phyloP scores from a whole-genome alignment of 2,113 vertebrate genomes.

The Corvus moneduloides region DNA sequence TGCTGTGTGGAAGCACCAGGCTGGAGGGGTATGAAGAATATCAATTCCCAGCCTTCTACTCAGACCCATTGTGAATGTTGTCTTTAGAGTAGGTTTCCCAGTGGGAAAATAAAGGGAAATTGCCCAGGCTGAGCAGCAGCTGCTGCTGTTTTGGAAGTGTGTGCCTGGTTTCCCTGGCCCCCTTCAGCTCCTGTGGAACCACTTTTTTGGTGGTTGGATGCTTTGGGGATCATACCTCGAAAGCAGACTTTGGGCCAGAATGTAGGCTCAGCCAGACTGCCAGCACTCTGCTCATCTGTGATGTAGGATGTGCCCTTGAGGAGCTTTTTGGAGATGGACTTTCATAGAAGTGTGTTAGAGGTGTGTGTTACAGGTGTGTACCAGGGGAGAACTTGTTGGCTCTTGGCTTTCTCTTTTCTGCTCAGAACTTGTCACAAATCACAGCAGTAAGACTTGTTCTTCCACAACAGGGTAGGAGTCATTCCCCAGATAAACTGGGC shows the following conservation, averaged over 20 bases:
- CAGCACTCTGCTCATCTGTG: rapidly evolving
- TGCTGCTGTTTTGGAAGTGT: not conserved
- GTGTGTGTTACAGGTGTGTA: not conserved
- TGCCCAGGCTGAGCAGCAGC: not conserved
- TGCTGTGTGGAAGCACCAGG: rapidly evolving
- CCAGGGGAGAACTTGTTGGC: not conserved
- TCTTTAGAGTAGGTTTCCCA: not conserved
- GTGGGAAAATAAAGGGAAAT: slow-evolving; percentile 20
- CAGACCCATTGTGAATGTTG: not conserved
- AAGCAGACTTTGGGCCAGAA: not conserved
- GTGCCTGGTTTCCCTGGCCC: not conserved
- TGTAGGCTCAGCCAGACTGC: not conserved
- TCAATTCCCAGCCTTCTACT: not conserved
- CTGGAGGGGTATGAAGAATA: not conserved
- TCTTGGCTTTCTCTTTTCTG: not conserved
- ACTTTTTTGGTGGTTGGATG: not conserved
- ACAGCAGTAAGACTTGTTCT: not conserved
- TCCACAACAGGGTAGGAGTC: not conserved
- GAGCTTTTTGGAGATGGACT: not conserved
- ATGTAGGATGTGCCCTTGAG: not conserved
- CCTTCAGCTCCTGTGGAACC: not conserved
- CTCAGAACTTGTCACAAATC: not conserved
- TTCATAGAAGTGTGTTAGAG: not conserved
- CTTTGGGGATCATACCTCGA: not conserved
- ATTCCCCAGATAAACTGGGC: not conserved